These are phyloP conservation scores for Palythoa grandis DNA, from an alignment of 92 coral and sea anemone species.

Conservation along the genomic window DNA sequence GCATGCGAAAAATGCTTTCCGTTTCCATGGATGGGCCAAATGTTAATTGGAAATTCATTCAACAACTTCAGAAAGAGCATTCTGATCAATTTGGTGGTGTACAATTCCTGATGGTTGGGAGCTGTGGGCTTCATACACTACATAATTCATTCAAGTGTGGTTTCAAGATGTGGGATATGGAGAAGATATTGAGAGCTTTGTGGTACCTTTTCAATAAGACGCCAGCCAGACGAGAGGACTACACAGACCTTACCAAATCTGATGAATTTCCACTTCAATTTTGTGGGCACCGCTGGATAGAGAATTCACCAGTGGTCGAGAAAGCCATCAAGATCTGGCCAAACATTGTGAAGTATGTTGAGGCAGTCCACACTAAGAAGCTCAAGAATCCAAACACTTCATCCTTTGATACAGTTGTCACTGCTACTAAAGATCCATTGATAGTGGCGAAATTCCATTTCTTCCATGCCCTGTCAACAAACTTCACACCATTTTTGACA, in stretches of 20 bases:
- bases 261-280: constrained; percentile 34
- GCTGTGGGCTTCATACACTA: constrained; percentile 51
- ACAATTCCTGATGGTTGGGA: constrained; percentile 38
- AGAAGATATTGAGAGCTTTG: constrained; percentile 12
- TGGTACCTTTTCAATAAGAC: constrained; percentile 23
- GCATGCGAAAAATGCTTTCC: constrained; percentile 38
- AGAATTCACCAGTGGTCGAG: constrained; percentile 40
- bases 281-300: constrained; percentile 48
- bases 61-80: constrained; percentile 41
- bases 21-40: constrained; percentile 55
- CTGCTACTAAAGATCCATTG: constrained; percentile 7
- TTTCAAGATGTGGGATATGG: constrained; percentile 38
- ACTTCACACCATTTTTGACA: constrained; percentile 35
- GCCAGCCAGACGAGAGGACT: constrained; percentile 53
- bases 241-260: constrained; percentile 16
- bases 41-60: constrained; percentile 42
- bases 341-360: constrained; percentile 24
- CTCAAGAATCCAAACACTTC: constrained; percentile 29
- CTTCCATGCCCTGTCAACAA: constrained; percentile 32
- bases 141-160: constrained; percentile 48
- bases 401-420: constrained; percentile 1
- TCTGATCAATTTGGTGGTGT: constrained; percentile 44
- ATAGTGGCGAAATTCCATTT: constrained; percentile 11
- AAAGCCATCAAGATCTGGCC: constrained; percentile 43
- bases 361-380: constrained; percentile 8